Conservation (phyloP, 2,888 invertebrate species). For the Julus scandinavius region DNA sequence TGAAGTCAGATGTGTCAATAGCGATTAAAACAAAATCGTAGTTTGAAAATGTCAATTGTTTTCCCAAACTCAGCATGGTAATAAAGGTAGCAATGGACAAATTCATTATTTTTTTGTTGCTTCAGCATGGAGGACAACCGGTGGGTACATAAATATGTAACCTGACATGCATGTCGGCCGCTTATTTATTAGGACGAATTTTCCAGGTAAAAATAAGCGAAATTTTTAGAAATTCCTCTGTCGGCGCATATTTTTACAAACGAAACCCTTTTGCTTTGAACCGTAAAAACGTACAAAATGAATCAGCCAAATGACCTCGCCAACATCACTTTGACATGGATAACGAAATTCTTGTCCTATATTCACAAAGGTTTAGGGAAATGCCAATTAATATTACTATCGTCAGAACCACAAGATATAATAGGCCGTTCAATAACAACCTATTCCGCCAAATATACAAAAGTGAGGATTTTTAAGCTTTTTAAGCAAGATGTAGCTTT, state of each 20-base stretch:
- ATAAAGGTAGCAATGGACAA: neutral
- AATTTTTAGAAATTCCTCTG: constrained; percentile 17
- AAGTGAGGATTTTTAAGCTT: neutral
- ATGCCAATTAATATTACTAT: neutral
- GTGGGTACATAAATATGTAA: constrained; percentile 26
- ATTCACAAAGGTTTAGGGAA: constrained; percentile 5
- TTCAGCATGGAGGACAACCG: neutral
- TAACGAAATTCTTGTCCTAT: constrained; percentile 26
- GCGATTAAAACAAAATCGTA: neutral
- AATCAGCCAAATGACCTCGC: constrained; percentile 21
- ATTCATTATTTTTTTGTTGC: neutral
- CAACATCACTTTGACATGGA: constrained; percentile 7
- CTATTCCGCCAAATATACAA: neutral
- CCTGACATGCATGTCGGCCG: constrained; percentile 20
- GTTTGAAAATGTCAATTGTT: neutral
- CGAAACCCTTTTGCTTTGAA: constrained; percentile 10
- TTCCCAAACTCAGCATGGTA: neutral
- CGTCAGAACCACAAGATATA: neutral
- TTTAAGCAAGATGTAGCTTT: no score
- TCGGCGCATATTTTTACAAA: neutral
- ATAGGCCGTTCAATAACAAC: neutral
- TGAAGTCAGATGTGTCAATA: neutral
- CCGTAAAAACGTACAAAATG: neutral
- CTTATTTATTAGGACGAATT: constrained; percentile 15
- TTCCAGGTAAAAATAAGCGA: neutral